Evolutionary conservation across 2,113 vertebrate genomes (phyloP).

Genomic region (Epinephelus cyanopodus): DNA sequence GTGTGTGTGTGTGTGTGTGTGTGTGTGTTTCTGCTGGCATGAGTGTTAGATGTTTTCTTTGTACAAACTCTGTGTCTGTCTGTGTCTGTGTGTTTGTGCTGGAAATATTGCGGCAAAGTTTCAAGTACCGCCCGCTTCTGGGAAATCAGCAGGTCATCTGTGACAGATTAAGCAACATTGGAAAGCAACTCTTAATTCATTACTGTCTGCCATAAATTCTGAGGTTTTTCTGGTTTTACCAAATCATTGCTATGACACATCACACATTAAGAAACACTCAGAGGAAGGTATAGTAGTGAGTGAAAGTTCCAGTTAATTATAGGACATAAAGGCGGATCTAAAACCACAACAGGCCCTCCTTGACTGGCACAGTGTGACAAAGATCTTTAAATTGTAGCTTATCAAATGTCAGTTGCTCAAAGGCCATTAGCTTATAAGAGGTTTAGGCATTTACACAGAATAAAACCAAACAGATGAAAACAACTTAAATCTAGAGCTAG

Average conservation of each 20-base stretch:
- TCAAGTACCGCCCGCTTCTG: slow-evolving; percentile 8
- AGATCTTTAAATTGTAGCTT: neutral
- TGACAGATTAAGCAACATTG: slow-evolving; percentile 65
- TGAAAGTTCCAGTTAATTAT: neutral
- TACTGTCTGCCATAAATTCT: neutral
- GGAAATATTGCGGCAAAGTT: neutral
- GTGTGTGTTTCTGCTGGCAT: slow-evolving; percentile 6
- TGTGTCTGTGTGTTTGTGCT: neutral
- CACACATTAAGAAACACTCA: slow-evolving; percentile 3
- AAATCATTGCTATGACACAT: neutral
- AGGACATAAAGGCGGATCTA: neutral
- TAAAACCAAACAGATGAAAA: neutral
- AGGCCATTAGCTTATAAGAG: neutral
- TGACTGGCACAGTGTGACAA: neutral
- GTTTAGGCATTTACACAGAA: slow-evolving; percentile 3
- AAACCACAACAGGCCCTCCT: neutral
- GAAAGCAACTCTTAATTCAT: slow-evolving; percentile 30
- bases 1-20: slow-evolving; percentile 21
- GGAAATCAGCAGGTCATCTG: slow-evolving; percentile 30
- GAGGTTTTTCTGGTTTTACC: slow-evolving; percentile 16
- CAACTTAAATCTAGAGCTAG: neutral
- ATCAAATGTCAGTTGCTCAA: slow-evolving; percentile 2
- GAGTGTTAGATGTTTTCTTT: neutral
- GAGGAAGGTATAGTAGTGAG: neutral
- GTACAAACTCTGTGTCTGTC: neutral